Evolutionary conservation across 64 coral and sea anemone species (phyloP).

Genomic region (Acropora tenuis): DNA sequence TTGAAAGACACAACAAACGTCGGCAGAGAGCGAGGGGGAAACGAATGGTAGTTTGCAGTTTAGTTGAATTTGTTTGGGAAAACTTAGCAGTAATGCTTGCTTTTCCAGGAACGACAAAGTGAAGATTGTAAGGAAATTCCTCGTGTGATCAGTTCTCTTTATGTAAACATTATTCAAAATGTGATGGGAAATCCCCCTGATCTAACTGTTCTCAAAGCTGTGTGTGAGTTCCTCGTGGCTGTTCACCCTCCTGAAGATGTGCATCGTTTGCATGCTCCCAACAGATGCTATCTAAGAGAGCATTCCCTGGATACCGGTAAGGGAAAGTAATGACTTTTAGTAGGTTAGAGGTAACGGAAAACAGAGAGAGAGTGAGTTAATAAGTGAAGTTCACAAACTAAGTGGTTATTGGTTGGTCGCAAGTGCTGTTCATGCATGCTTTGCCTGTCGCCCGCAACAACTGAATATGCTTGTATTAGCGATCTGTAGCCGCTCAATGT

Average conservation of each 20-base stretch:
- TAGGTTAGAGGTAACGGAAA: no score
- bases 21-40: no score
- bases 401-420: no score
- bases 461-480: no score
- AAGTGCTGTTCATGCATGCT: no score
- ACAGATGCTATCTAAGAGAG: conserved; percentile 86
- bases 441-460: no score
- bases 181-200: conserved; percentile 82
- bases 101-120: conserved; percentile 76
- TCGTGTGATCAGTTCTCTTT: conserved; percentile 70
- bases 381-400: no score
- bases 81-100: background rate
- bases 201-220: conserved; percentile 82
- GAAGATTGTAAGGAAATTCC: conserved; percentile 77
- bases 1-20: no score
- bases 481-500: no score
- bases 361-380: no score
- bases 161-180: conserved; percentile 93
- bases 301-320: conserved; percentile 64
- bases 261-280: conserved; percentile 69
- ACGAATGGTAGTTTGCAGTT: no score
- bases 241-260: conserved; percentile 88
- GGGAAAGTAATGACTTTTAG: background rate
- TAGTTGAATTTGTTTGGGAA: background rate
- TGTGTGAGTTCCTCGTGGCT: conserved; percentile 94